Evolutionary conservation across 53 echinoderm and acorn worm species (phyloP).

Genomic region (Crossaster papposus): DNA sequence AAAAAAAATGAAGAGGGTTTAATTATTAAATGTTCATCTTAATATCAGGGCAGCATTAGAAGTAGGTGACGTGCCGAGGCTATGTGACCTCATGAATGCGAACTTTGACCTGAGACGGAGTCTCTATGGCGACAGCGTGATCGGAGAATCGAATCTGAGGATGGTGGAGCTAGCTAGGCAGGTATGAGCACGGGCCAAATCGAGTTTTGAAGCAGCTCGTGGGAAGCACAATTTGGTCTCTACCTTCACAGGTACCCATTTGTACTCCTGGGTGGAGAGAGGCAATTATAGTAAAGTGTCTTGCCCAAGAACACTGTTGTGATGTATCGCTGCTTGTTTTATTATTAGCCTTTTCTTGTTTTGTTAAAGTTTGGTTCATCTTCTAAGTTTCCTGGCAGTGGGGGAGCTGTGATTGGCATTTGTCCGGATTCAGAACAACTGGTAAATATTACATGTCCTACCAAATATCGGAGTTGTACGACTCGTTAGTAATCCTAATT

Average conservation of each 20-base stretch:
- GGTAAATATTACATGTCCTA: conserved; percentile 43
- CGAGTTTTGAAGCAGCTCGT: too few species aligned
- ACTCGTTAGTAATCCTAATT: background rate
- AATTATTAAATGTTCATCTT: background rate
- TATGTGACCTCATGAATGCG: conserved; percentile 71
- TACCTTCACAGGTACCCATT: too few species aligned
- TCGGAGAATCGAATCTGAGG: conserved; percentile 76
- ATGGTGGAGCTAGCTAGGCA: conserved; percentile 82
- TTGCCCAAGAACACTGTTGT: too few species aligned
- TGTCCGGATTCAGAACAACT: conserved; percentile 66
- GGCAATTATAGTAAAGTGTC: too few species aligned
- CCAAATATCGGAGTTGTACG: background rate
- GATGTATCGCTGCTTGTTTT: background rate
- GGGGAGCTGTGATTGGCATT: conserved; percentile 86
- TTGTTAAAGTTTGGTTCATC: conserved; percentile 72
- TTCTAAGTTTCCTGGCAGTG: conserved; percentile 89
- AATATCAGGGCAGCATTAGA: conserved; percentile 67
- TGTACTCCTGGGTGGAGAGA: too few species aligned
- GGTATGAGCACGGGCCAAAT: conserved; percentile 41
- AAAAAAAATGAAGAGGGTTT: too few species aligned
- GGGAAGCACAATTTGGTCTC: too few species aligned
- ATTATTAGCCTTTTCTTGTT: background rate
- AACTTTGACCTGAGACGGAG: conserved; percentile 87
- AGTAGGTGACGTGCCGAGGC: conserved; percentile 43
- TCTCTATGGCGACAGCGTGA: conserved; percentile 80